These are phyloP conservation scores for Venturia canescens DNA, from an alignment of 1,140 invertebrate species.

Conservation along the genomic window DNA sequence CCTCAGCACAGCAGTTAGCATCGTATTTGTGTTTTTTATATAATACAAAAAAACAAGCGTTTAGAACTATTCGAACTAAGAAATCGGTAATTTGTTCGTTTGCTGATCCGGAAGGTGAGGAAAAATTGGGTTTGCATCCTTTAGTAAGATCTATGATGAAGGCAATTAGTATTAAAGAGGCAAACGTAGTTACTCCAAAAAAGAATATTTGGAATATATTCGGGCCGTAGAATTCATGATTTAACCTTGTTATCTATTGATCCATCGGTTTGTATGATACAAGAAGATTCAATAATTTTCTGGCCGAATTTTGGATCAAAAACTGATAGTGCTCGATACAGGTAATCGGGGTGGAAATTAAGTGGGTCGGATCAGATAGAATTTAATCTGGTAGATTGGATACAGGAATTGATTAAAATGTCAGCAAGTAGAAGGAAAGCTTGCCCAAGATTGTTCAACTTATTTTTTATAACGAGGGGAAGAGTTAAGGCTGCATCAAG, in stretches of 20 bases:
- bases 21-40: conserved; percentile 27
- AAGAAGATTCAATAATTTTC: conserved; percentile 57
- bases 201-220: conserved; percentile 50
- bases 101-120: neutral
- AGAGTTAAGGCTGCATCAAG: conserved; percentile 58
- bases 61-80: conserved; percentile 38
- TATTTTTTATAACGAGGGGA: conserved; percentile 54
- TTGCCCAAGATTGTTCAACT: neutral
- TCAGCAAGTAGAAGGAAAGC: conserved; percentile 33
- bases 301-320: conserved; percentile 67
- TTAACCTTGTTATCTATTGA: conserved; percentile 62
- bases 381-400: conserved; percentile 40
- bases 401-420: conserved; percentile 13
- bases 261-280: conserved; percentile 9
- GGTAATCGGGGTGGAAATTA: conserved; percentile 66
- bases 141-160: conserved; percentile 39
- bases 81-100: conserved; percentile 45
- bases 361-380: conserved; percentile 31
- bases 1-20: neutral
- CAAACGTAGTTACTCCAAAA: neutral
- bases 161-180: conserved; percentile 26
- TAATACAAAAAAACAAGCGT: conserved; percentile 27
- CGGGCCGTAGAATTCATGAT: conserved; percentile 67
- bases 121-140: conserved; percentile 25
- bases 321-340: conserved; percentile 59